Evolutionary conservation across 2,797 vertebrate genomes (phyloP), one percentile per base, ranked within the genome.

Genomic region (Lithobates sylvaticus): DNA sequence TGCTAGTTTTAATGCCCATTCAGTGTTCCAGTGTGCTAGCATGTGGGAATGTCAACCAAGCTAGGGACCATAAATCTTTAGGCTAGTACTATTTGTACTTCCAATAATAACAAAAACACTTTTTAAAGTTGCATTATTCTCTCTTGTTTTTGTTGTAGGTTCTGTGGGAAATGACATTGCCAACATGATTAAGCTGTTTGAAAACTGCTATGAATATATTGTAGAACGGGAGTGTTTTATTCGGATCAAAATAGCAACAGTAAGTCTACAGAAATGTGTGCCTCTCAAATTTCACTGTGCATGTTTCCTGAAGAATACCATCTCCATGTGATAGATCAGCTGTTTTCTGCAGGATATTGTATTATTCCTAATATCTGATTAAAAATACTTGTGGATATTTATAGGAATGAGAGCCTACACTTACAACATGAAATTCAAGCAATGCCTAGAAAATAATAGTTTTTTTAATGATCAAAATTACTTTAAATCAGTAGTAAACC

Each of bases 101-200:
- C 50, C 50, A 54, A 13, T 54, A 15, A 54, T 39, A 10, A 39
- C 39, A 54, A 54, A 50, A 15, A 6, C 21, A 23, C 54, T 23
- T 61, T 23, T 54, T 21, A 6, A 61, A 9, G 54, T 18, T 61
- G 1, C 54, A 61, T 61, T 83, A 78, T 77, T 13, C 2, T 3
- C 29, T 54, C 16, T 18, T 69, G 9, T 2, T 74, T 44, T 85
- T 50, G 65, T 7, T 50, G 3, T 88, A 99, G 98, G 97, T 70
- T 95, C 96, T 0, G 89, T 99, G 42, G 92, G 95, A 39, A 79
- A 84, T 23, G 92, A 98, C 89, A 95, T 99, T 86, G 89, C 93
- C 64, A 92, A 94, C 91, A 97, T 98, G 96, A 34, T 99, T 91
- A 78, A 93, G 1, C 81, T 96, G 81, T 98, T 96, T 90, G 94